These are phyloP conservation scores for Scolanthus callimorphus DNA, from an alignment of 92 coral and sea anemone genomes.

Conservation along the genomic window DNA sequence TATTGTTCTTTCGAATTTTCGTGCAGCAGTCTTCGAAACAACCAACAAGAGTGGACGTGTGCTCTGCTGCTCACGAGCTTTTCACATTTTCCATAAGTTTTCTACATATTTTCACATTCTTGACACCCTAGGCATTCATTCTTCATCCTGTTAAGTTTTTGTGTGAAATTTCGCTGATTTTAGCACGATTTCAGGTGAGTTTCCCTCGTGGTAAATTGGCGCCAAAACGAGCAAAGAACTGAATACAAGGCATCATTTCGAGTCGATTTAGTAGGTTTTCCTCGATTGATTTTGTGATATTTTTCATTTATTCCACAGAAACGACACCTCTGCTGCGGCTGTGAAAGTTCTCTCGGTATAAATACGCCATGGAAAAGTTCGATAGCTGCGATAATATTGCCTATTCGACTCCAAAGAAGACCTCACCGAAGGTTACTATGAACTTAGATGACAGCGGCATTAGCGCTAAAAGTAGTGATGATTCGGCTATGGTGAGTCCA, in stretches of 20 bases:
- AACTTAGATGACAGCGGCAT: constrained; percentile 31
- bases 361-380: neutral
- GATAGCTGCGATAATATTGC: constrained; percentile 8
- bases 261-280: neutral
- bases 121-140: too few relatives aligned
- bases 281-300: neutral
- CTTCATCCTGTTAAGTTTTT: neutral
- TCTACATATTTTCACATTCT: too few relatives aligned
- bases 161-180: neutral
- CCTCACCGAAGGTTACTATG: constrained; percentile 6
- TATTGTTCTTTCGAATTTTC: neutral
- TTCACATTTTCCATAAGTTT: too few relatives aligned
- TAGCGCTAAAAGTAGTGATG: neutral
- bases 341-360: neutral
- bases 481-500: neutral
- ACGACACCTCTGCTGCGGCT: neutral
- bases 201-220: neutral
- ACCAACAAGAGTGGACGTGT: neutral
- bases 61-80: neutral
- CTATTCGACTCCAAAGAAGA: constrained; percentile 24
- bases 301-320: neutral
- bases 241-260: neutral
- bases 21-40: neutral
- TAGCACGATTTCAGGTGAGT: neutral
- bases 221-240: neutral